These are phyloP conservation scores for Vicugna pacos DNA, from an alignment of 2,113 vertebrate species.

Conservation along the genomic window DNA sequence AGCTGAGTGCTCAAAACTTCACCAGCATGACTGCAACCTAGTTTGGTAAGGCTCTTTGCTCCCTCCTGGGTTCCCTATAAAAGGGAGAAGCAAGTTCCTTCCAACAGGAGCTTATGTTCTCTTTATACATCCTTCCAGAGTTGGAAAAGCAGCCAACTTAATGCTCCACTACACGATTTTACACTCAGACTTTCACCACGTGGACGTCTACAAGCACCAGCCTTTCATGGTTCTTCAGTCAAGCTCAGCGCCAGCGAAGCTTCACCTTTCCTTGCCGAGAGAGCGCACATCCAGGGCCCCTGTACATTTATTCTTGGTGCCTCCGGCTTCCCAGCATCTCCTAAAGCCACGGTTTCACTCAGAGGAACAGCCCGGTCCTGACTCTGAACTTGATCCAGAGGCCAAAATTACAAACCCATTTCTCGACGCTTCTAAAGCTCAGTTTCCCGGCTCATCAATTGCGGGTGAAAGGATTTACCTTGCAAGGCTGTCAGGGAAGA, in stretches of 20 bases:
- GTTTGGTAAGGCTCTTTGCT: background rate
- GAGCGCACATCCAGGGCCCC: background rate
- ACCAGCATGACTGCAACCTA: background rate
- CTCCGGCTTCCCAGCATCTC: background rate
- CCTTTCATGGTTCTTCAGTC: background rate
- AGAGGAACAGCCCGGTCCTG: background rate
- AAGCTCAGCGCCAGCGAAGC: background rate
- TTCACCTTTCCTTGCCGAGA: background rate
- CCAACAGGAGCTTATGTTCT: background rate
- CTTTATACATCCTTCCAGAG: background rate
- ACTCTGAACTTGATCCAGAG: background rate
- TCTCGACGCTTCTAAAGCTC: background rate
- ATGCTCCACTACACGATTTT: background rate
- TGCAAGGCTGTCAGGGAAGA: background rate
- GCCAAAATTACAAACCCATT: constrained; percentile 15
- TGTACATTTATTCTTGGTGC: background rate
- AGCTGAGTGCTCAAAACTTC: background rate
- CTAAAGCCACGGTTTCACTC: background rate
- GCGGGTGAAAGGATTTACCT: background rate
- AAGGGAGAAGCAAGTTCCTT: background rate
- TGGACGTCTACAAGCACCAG: background rate
- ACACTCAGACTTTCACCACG: background rate
- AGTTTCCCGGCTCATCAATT: background rate
- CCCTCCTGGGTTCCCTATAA: background rate
- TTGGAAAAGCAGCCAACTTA: background rate